Evolutionary conservation across 2,113 vertebrate species (phyloP).

Genomic region (Anas platyrhynchos): DNA sequence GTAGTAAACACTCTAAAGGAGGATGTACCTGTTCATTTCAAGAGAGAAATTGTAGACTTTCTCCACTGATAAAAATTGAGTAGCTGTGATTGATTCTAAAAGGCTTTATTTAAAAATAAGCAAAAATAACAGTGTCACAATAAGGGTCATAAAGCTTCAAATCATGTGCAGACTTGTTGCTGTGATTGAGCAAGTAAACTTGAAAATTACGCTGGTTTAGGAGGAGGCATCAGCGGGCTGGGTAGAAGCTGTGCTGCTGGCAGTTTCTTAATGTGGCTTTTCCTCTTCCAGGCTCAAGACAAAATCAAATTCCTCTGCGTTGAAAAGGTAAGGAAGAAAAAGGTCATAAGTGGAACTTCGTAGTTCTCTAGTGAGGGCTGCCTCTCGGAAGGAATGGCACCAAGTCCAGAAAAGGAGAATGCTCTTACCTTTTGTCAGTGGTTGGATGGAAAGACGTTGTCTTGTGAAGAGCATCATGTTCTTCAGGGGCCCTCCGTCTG

Average conservation of each 20-base stretch:
- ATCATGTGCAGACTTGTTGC: neutral
- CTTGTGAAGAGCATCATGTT: slow-evolving; percentile 87
- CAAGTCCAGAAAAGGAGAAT: neutral
- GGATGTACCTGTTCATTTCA: neutral
- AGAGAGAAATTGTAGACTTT: neutral
- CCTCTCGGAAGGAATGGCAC: neutral
- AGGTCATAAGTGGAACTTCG: neutral
- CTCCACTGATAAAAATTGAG: neutral
- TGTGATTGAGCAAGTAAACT: neutral
- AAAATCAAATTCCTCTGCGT: slow-evolving; percentile 92
- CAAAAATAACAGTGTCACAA: slow-evolving; percentile 16
- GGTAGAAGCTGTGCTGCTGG: slow-evolving; percentile 1
- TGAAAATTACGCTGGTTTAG: neutral
- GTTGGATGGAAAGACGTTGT: slow-evolving; percentile 91
- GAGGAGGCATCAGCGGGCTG: neutral
- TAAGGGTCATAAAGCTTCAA: neutral
- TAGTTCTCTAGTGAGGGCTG: neutral
- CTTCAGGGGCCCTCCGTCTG: slow-evolving; percentile 83
- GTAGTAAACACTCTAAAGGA: neutral
- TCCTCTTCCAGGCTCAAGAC: slow-evolving; percentile 88
- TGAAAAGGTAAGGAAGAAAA: slow-evolving; percentile 29
- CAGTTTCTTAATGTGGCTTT: slow-evolving; percentile 71
- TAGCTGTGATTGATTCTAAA: neutral
- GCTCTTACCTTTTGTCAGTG: slow-evolving; percentile 84
- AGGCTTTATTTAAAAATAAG: slow-evolving; percentile 61